A percentile compares a stretch with the other conserved stretches of the same genome.
Evolutionary conservation across 64 coral and sea anemone genomes (phyloP).

Genomic region (Actinia tenebrosa): DNA sequence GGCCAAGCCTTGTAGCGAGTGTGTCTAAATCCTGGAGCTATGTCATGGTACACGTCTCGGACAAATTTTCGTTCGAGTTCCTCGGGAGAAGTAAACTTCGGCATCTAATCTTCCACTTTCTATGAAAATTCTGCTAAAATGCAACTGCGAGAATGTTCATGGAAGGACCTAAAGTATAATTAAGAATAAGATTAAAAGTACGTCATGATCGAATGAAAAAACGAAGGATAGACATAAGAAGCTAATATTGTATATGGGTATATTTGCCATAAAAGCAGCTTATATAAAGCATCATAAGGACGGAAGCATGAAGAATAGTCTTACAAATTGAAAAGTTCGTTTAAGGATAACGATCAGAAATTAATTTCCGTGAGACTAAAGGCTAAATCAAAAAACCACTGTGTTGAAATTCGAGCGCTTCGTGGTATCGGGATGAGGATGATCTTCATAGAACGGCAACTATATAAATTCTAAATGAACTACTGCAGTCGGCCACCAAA

Average conservation of each 20-base stretch:
- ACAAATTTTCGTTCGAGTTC: slow-evolving; percentile 76
- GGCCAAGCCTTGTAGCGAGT: slow-evolving; percentile 80
- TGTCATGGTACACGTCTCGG: slow-evolving; percentile 70
- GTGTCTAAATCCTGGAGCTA: slow-evolving; percentile 64
- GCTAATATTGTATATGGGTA: too few species aligned
- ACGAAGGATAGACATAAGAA: too few species aligned
- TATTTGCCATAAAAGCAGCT: too few species aligned
- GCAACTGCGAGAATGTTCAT: background rate
- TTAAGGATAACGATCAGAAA: background rate
- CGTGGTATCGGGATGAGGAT: too few species aligned
- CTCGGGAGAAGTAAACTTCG: slow-evolving; percentile 58
- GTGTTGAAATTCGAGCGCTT: background rate
- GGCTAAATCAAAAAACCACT: background rate
- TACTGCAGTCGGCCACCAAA: background rate
- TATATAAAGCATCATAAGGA: background rate
- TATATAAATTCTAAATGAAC: background rate
- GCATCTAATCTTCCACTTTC: slow-evolving; percentile 33
- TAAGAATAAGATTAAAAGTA: background rate
- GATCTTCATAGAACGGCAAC: background rate
- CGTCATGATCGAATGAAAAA: background rate
- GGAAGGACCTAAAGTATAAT: background rate
- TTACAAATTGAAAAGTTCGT: background rate
- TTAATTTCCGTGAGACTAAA: background rate
- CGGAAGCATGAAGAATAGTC: background rate
- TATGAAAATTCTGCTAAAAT: background rate